phyloP scores from a whole-genome alignment of 2,797 vertebrate genomes.

The Prionace glauca region DNA sequence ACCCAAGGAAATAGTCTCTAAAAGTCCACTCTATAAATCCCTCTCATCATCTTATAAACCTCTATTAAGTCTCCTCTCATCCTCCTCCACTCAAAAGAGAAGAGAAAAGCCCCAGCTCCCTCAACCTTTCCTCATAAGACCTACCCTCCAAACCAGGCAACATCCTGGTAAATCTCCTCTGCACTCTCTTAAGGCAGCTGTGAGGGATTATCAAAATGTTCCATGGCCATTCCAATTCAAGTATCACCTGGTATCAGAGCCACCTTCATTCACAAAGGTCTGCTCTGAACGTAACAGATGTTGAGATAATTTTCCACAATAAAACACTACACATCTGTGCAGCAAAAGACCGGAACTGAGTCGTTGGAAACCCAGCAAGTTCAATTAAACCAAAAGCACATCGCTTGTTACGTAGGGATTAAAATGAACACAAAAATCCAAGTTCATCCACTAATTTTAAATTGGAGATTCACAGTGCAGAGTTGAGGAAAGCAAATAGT shows the following conservation, averaged over 20 bases:
- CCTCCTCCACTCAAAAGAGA: too few relatives aligned
- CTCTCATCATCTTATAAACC: too few relatives aligned
- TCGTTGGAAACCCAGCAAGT: too few relatives aligned
- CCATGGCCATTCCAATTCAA: not conserved
- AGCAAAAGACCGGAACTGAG: not conserved
- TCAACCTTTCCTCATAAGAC: too few relatives aligned
- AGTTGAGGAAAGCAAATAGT: not conserved
- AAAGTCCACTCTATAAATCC: too few relatives aligned
- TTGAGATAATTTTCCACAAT: not conserved
- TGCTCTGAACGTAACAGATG: not conserved
- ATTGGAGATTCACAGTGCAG: not conserved
- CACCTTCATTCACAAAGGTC: not conserved
- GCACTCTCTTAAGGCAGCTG: too few relatives aligned
- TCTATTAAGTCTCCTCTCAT: too few relatives aligned
- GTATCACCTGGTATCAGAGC: not conserved
- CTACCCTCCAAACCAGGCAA: too few relatives aligned
- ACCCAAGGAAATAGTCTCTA: too few relatives aligned
- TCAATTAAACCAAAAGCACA: not conserved
- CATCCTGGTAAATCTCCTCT: too few relatives aligned
- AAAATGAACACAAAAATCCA: not conserved
- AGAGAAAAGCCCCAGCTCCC: too few relatives aligned
- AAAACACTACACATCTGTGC: not conserved
- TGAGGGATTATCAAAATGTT: not conserved
- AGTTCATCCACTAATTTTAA: not conserved
- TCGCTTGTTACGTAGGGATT: not conserved